phyloP scores from a whole-genome alignment of 2,888 invertebrate genomes.

The Sarcophaga caerulescens region DNA sequence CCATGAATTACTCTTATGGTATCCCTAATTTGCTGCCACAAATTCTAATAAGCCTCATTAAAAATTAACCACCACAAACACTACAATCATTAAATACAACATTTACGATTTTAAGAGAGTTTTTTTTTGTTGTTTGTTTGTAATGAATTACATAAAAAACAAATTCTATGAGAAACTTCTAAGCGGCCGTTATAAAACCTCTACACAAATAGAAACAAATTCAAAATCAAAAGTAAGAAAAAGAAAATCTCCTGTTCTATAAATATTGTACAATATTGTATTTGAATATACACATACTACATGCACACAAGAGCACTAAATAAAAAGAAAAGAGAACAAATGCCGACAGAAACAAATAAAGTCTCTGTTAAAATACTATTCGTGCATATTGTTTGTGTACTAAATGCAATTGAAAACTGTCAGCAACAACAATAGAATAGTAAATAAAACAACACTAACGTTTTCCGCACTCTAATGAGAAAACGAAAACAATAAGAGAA shows the following conservation, averaged over 20 bases:
- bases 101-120: not conserved
- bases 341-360: conserved; percentile 20
- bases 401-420: conserved; percentile 7
- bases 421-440: conserved; percentile 14
- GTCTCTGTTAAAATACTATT: not conserved
- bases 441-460: conserved; percentile 33
- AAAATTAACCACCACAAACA: conserved; percentile 11
- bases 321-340: conserved; percentile 30
- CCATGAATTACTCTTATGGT: not conserved
- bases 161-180: conserved; percentile 12
- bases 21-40: conserved; percentile 19
- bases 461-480: conserved; percentile 21
- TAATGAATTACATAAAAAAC: conserved; percentile 1
- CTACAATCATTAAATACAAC: not conserved
- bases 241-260: conserved; percentile 11
- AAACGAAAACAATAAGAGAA: not conserved
- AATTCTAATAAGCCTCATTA: conserved; percentile 24
- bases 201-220: not conserved
- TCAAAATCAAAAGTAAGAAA: not conserved
- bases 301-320: not conserved
- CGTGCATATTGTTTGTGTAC: not conserved
- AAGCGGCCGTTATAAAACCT: not conserved
- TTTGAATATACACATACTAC: not conserved
- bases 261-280: not conserved
- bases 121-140: not conserved